Evolutionary conservation across 2,888 invertebrate genomes (phyloP).

Genomic region (Stenodera caucasica): DNA sequence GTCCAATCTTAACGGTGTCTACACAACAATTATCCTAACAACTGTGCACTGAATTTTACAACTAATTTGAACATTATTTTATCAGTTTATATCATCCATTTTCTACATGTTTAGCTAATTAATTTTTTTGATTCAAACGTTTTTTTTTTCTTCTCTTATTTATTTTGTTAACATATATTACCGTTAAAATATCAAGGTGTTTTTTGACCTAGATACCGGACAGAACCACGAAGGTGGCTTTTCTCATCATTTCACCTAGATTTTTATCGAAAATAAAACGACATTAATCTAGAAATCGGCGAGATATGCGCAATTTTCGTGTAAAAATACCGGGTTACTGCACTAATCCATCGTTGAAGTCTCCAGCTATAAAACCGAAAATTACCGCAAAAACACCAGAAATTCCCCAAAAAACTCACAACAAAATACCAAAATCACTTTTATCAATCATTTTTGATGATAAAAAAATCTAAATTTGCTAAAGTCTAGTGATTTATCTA

Average conservation of each 20-base stretch:
- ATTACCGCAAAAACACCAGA: too few relatives aligned
- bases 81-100: not conserved
- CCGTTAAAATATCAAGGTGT: conserved; percentile 5
- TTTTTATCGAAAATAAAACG: not conserved
- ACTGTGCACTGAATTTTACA: not conserved
- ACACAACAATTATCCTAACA: conserved; percentile 1
- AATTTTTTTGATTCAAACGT: not conserved
- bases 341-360: too few relatives aligned
- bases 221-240: not conserved
- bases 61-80: not conserved
- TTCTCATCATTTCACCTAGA: not conserved
- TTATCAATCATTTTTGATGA: too few relatives aligned
- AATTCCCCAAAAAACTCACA: too few relatives aligned
- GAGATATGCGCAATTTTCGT: too few relatives aligned
- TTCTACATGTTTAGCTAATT: not conserved
- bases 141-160: not conserved
- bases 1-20: conserved; percentile 20
- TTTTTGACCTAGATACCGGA: conserved; percentile 1
- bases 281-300: too few relatives aligned
- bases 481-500: too few relatives aligned
- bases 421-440: too few relatives aligned
- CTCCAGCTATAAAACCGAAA: too few relatives aligned
- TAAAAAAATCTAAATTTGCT: too few relatives aligned
- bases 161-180: not conserved
- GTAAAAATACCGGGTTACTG: too few relatives aligned